phyloP scores from a whole-genome alignment of 2,113 vertebrate species.

The Strix aluco region DNA sequence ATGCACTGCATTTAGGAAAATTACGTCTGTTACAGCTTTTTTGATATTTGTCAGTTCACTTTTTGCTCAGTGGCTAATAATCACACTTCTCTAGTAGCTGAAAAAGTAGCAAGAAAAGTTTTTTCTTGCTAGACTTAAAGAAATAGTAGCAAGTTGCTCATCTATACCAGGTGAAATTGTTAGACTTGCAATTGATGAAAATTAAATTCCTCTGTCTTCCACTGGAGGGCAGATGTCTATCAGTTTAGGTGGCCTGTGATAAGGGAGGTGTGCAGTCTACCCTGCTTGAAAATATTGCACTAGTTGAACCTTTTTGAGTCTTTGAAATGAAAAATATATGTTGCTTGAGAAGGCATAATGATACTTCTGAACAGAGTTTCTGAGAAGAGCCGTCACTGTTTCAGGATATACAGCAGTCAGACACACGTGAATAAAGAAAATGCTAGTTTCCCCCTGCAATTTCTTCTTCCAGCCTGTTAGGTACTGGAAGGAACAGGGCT shows the following conservation, averaged over 20 bases:
- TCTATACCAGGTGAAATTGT: background rate
- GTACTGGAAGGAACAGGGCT: background rate
- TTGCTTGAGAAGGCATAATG: background rate
- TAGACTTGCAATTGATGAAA: background rate
- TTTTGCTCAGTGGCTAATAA: background rate
- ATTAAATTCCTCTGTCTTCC: constrained; percentile 38
- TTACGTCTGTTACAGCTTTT: background rate
- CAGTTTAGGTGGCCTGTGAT: background rate
- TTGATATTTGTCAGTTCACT: background rate
- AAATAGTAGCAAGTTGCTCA: background rate
- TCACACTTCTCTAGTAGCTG: background rate
- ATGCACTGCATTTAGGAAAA: background rate
- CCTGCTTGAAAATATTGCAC: background rate
- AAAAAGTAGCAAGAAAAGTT: background rate
- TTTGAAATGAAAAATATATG: background rate
- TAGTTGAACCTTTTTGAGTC: background rate
- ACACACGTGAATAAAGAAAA: background rate
- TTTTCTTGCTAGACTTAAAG: background rate
- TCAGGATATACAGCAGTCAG: background rate
- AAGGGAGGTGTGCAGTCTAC: background rate
- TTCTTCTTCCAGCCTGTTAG: background rate
- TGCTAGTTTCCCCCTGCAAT: background rate
- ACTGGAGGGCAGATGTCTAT: constrained; percentile 62
- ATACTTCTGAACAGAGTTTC: background rate
- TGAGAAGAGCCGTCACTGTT: background rate